Evolutionary conservation across 1,140 invertebrate genomes (phyloP), one percentile per base, ranked within the genome.

Genomic region (Drosophila nikananu): DNA sequence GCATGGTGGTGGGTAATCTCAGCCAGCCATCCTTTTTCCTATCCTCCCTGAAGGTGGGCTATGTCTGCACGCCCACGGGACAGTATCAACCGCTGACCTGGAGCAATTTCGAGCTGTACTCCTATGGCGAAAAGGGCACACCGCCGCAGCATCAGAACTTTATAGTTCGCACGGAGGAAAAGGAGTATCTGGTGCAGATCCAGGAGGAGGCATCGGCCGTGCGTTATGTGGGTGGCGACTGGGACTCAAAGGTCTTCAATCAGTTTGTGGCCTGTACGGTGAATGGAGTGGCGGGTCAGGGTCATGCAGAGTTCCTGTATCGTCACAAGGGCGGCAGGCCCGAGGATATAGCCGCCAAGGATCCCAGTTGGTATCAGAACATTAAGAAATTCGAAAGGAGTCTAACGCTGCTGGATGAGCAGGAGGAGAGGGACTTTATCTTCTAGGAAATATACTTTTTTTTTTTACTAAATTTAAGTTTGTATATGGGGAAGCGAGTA

Each of bases 161-260:
- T 41, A 81, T 92, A 10, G 89, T 92, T 4, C 44, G 78, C 10
- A 92, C 91, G 0, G 77, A 72, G 17, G 77, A 81, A 0, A 21
- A 44, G 3, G 64, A 75, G 21, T 92, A 92, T n/a, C 73, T 92
- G 5, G 81, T 92, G 0, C 91, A 92, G 42, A 87, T 92, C 23
- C 65, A 79, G 12, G 84, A 73, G 13, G 77, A 92, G 65, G 76
- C 77, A 4, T 71, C 59, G 0, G 81, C 83, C 0, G 30, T 92
- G 15, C 91, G 91, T 1, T 92, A 73, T 67, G 77, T 91, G 15
- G 91, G 91, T 23, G 89, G 83, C 7, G 77, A 92, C 27, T 92
- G 91, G 91, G 87, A 91, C 23, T 92, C 91, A 1, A 92, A 92
- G 75, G 86, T 92, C 2, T 91, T 78, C 23, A 92, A 92, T 72